phyloP scores from a whole-genome alignment of 1,140 invertebrate species.

The Caenorhabditis brenneri region DNA sequence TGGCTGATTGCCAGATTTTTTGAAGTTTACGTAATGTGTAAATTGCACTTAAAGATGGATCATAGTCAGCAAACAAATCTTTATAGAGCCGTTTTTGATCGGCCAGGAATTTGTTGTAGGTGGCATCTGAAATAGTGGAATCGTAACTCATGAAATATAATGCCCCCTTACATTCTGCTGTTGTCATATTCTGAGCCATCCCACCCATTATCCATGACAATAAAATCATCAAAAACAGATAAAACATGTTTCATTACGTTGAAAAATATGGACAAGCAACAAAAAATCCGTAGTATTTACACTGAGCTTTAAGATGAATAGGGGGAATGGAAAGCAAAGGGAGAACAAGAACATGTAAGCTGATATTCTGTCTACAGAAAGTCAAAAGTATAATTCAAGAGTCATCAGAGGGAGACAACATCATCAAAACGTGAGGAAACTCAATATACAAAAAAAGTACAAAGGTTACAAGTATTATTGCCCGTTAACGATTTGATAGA shows the following conservation, averaged over 20 bases:
- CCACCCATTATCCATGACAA: no score
- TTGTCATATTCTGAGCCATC: neutral
- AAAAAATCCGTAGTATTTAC: neutral
- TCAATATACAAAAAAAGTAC: neutral
- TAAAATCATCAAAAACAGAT: no score
- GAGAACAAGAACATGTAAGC: neutral
- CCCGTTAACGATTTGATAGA: slow-evolving; percentile 5
- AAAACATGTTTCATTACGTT: no score
- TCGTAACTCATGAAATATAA: no score
- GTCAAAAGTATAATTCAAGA: neutral
- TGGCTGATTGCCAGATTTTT: no score
- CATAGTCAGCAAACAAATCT: neutral
- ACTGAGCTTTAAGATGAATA: no score
- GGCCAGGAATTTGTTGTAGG: neutral
- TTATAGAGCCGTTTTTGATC: neutral
- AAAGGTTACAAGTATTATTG: neutral
- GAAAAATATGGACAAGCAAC: neutral
- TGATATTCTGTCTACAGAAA: neutral
- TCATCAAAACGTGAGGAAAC: no score
- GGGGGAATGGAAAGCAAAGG: neutral
- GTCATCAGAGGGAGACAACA: neutral
- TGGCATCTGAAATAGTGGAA: neutral
- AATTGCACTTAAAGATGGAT: neutral
- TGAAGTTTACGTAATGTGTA: neutral
- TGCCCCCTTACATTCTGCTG: slow-evolving; percentile 9